A percentile compares a stretch with the other conserved stretches of the same genome.
phyloP scores from a whole-genome alignment of 2,888 invertebrate genomes.

The Brachypterus glaber region DNA sequence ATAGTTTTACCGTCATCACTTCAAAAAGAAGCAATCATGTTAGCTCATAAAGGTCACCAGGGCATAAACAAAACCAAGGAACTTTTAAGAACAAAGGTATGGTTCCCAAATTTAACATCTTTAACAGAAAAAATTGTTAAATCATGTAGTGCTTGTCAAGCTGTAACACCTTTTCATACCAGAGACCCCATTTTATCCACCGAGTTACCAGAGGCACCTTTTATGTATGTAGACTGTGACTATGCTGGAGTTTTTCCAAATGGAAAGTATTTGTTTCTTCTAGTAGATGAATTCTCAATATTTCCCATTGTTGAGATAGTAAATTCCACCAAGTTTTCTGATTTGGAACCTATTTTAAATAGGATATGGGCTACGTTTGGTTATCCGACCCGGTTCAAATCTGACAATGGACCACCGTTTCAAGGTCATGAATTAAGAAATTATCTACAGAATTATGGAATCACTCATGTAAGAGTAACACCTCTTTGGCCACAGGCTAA shows the following conservation, averaged over 20 bases:
- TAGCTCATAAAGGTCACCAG: conserved; percentile 3
- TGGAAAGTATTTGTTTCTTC: conserved; percentile 10
- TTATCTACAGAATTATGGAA: conserved; percentile 6
- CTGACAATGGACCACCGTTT: conserved; percentile 17
- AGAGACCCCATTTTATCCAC: neutral
- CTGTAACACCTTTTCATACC: neutral
- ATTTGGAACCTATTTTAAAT: conserved; percentile 9
- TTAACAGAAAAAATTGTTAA: neutral
- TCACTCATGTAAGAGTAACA: conserved; percentile 16
- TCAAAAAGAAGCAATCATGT: neutral
- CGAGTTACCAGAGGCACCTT: neutral
- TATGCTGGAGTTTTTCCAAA: conserved; percentile 14
- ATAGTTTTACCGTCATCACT: neutral
- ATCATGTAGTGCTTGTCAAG: neutral
- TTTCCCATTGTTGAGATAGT: conserved; percentile 12
- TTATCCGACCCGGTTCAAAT: conserved; percentile 8
- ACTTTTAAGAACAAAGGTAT: conserved; percentile 1
- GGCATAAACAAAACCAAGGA: conserved; percentile 1
- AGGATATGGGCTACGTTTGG: conserved; percentile 11
- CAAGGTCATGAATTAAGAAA: conserved; percentile 12
- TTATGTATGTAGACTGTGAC: too few relatives aligned
- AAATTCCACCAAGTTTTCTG: conserved; percentile 11
- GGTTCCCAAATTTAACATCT: neutral
- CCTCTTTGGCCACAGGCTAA: conserved; percentile 15
- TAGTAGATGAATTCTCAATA: conserved; percentile 15